These are phyloP conservation scores for Leptopilina syphax DNA, from an alignment of 2,888 invertebrate species.

Conservation along the genomic window DNA sequence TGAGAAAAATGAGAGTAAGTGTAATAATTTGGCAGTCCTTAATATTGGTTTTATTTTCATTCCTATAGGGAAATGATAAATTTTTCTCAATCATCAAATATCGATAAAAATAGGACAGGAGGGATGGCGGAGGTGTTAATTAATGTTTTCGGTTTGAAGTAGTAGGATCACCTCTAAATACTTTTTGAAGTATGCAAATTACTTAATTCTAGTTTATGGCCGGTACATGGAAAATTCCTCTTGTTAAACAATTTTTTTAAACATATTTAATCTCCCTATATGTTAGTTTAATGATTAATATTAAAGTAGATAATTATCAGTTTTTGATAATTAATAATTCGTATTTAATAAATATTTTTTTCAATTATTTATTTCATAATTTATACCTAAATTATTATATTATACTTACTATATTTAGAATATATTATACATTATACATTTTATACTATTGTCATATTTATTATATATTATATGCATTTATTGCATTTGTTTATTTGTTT, in stretches of 20 bases:
- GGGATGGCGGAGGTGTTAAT: not conserved
- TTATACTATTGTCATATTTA: too few species aligned
- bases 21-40: slow-evolving; percentile 21
- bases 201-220: slow-evolving; percentile 2
- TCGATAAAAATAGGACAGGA: not conserved
- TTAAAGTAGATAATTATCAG: too few species aligned
- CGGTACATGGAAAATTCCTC: not conserved
- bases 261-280: too few species aligned
- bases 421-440: too few species aligned
- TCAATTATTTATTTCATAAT: too few species aligned
- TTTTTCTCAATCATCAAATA: not conserved
- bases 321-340: too few species aligned
- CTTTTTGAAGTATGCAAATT: slow-evolving; percentile 26
- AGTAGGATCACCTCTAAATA: not conserved
- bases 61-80: not conserved
- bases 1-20: too few species aligned
- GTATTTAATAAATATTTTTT: too few species aligned
- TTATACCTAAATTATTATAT: too few species aligned
- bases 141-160: not conserved
- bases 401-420: too few species aligned
- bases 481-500: not conserved
- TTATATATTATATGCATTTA: too few species aligned
- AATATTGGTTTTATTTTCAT: slow-evolving; percentile 13
- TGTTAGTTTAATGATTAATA: too few species aligned
- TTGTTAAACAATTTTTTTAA: not conserved